phyloP scores from a whole-genome alignment of 2,797 vertebrate genomes.

The Urophycis tenuis region DNA sequence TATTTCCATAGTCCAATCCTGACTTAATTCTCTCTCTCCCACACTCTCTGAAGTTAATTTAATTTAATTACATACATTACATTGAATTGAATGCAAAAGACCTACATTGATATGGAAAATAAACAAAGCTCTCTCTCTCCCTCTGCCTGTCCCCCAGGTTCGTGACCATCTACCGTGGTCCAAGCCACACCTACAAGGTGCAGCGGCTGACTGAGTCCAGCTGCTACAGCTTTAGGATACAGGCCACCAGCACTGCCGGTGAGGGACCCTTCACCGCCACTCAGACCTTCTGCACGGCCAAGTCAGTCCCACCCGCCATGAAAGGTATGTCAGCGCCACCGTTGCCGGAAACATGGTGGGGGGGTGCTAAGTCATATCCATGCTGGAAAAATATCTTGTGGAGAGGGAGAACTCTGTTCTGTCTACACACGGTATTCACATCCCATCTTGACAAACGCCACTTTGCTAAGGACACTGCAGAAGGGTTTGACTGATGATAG shows the following conservation, averaged over 20 bases:
- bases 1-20: background rate
- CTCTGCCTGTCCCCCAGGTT: conserved; percentile 71
- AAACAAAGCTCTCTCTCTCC: background rate
- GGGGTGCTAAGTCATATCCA: no score
- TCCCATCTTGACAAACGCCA: no score
- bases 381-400: no score
- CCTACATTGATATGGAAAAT: no score
- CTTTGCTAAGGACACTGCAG: no score
- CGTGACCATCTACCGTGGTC: conserved; percentile 88
- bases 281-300: conserved; percentile 89
- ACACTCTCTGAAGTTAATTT: no score
- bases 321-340: conserved; percentile 75
- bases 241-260: conserved; percentile 86
- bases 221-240: conserved; percentile 92
- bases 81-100: no score
- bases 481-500: no score
- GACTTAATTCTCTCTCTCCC: background rate
- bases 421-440: no score
- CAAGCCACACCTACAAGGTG: conserved; percentile 96
- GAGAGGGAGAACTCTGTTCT: no score
- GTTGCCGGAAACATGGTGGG: no score
- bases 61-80: no score
- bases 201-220: conserved; percentile 90
- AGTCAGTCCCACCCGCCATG: conserved; percentile 87
- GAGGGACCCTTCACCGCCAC: conserved; percentile 90